Percentiles rank a stretch among this genome's conserved stretches.
phyloP scores from a whole-genome alignment of 2,888 invertebrate genomes.

The Drosophila testacea region DNA sequence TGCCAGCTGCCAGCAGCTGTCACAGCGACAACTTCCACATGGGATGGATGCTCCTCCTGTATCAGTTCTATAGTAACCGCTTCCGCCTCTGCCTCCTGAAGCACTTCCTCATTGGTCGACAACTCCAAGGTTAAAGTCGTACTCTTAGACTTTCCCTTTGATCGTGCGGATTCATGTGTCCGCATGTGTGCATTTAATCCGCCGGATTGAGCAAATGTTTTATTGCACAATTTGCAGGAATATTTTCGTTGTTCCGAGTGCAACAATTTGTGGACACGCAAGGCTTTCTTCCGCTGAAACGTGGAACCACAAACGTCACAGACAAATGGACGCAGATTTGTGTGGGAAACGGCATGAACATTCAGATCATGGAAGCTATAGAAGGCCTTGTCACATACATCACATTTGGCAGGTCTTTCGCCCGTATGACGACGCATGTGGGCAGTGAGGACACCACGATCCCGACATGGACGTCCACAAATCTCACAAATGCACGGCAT shows the following conservation, averaged over 20 bases:
- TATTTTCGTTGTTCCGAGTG: slow-evolving; percentile 81
- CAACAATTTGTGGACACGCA: slow-evolving; percentile 81
- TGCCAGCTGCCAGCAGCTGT: slow-evolving; percentile 45
- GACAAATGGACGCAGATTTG: slow-evolving; percentile 78
- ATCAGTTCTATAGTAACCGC: not conserved
- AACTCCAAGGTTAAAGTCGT: not conserved
- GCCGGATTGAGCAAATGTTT: slow-evolving; percentile 82
- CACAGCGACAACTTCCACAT: slow-evolving; percentile 40
- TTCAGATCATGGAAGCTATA: slow-evolving; percentile 82
- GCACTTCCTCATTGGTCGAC: slow-evolving; percentile 4
- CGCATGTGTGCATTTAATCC: slow-evolving; percentile 83
- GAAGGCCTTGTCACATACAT: slow-evolving; percentile 79
- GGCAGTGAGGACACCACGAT: slow-evolving; percentile 81
- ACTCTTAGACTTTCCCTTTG: slow-evolving; percentile 23
- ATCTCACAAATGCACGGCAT: slow-evolving; percentile 81
- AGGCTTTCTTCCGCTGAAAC: slow-evolving; percentile 83
- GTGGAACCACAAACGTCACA: slow-evolving; percentile 79
- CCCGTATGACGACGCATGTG: slow-evolving; percentile 82
- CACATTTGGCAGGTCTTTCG: slow-evolving; percentile 80
- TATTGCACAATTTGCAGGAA: slow-evolving; percentile 80
- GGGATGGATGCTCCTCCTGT: slow-evolving; percentile 24
- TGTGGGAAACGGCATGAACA: slow-evolving; percentile 82
- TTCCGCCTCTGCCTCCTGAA: not conserved
- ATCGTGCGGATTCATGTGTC: slow-evolving; percentile 62
- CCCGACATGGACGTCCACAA: slow-evolving; percentile 79